Evolutionary conservation across 2,113 vertebrate genomes (phyloP), one percentile per base, ranked within the genome.

Genomic region (Ictalurus furcatus): DNA sequence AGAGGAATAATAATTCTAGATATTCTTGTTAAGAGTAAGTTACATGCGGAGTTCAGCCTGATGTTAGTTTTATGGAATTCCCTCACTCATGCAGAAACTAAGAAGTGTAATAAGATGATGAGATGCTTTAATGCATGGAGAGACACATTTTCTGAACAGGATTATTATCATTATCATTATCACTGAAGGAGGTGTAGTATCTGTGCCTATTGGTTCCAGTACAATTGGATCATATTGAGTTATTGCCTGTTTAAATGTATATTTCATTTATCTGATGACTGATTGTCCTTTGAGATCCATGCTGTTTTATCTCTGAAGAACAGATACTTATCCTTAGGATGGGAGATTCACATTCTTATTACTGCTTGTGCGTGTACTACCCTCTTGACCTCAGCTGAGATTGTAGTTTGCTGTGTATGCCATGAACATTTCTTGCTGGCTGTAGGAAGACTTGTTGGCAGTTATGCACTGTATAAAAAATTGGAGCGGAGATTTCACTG

Each of bases 101-200:
- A 25, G 71, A 87, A 17, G 85, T 87, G 37, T 65, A 87, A 76
- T 56, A 40, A 40, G 54, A 76, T 58, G 69, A 76, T 61, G 56
- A 79, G 71, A 76, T 34, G 54, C 56, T 30, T 87, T 44, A 11
- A 37, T 52, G 81, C 81, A 78, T 30, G 85, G 37, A 87, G 34
- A 63, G 73, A 79, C 56, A 28, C 85, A 63, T 85, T 34, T 73
- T 69, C 67, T 78, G 54, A 44, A 16, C 34, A 21, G 73, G 85
- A 78, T 78, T 28, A 87, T 87, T 79, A 78, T 61, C 80, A 30
- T 79, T 80, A 61, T 82, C 80, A 84, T 84, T 84, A 84, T 84
- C 81, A 40, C 58, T 2, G 81, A 84, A 84, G 34, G 58, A 84
- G 81, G 58, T 25, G 28, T 16, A 3, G 21, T 84, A 14, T 80